These are phyloP conservation scores for Drosophila parabipectinata DNA, from an alignment of 1,140 invertebrate genomes.

Conservation along the genomic window DNA sequence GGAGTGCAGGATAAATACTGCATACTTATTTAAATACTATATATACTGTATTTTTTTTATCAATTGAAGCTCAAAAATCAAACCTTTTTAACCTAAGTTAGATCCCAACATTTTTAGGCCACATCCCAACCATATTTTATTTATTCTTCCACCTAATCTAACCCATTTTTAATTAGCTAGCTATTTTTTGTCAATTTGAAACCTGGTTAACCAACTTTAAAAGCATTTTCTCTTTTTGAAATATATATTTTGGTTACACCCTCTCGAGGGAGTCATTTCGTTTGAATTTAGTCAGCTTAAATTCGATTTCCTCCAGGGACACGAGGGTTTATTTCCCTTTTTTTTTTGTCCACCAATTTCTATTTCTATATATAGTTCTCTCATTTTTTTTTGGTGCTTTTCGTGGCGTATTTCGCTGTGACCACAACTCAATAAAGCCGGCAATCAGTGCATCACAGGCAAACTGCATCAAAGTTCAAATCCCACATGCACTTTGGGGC, in stretches of 20 bases:
- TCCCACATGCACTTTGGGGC: conserved; percentile 67
- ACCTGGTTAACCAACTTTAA: conserved; percentile 26
- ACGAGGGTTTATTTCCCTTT: background rate
- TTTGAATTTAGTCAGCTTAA: conserved; percentile 23
- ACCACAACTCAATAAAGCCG: conserved; percentile 63
- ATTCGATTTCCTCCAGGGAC: conserved; percentile 20
- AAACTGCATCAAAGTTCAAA: conserved; percentile 63
- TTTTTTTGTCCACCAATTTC: background rate
- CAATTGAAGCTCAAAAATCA: too few species aligned
- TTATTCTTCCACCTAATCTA: too few species aligned
- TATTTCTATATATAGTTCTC: background rate
- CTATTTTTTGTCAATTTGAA: too few species aligned
- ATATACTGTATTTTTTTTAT: too few species aligned
- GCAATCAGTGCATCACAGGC: conserved; percentile 57
- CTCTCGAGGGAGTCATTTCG: conserved; percentile 16
- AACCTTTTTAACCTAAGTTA: too few species aligned
- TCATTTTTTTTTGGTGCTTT: conserved; percentile 2
- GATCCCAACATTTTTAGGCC: too few species aligned
- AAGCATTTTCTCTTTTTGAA: background rate
- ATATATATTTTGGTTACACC: conserved; percentile 7
- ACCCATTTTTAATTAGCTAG: too few species aligned
- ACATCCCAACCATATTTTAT: too few species aligned
- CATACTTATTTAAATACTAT: too few species aligned
- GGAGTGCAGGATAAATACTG: too few species aligned
- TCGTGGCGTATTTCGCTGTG: conserved; percentile 2